Base-by-base conservation (phyloP, 2,797 vertebrate genomes). In the Anguilla pacifica region DNA sequence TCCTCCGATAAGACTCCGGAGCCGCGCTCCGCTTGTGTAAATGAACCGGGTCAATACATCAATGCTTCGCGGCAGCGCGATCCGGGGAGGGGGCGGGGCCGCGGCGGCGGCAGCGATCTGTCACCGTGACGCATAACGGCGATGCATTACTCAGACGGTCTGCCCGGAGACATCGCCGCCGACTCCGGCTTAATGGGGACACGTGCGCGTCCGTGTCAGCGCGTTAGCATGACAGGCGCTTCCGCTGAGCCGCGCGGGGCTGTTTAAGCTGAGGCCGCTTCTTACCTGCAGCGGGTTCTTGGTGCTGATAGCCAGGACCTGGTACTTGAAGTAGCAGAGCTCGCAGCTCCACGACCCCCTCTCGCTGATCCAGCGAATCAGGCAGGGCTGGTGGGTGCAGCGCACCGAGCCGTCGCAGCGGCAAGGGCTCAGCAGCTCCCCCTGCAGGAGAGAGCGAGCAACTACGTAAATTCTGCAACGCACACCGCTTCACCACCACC, bases 351-450 rank as follows among this genome's bases (percentile, higher is more conserved):
- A 98, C 86, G 97, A 97, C 81, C 97, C 97, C 81, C 97, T 94
- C 92, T 98, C 97, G 28, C 97, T 97, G 92, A 98, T 97, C 97
- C 97, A 98, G 89, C 97, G 96, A 90, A 98, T 97, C 91, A 98
- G 96, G 93, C 97, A 98, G 93, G 97, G 96, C 92, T 97, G 97
- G 93, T 97, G 97, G 15, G 97, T 97, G 88, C 97, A 97, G 87
- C 97, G 97, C 89, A 98, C 97, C 0, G 97, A 97, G 88, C 97
- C 97, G 0, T 93, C 95, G 74, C 97, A 97, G 86, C 97, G 97
- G 89, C 97, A 98, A 0, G 97, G 97, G 91, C 96, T 97, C 94
- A 98, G 88, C 90, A 98, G 86, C 94, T 97, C 97, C 88, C 97
- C 97, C 97, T 98, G 92, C 89, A 91, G 95, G 88, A 91, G 89